These are phyloP conservation scores for Hydraecia micacea DNA, from an alignment of 2,888 invertebrate genomes.

Conservation along the genomic window DNA sequence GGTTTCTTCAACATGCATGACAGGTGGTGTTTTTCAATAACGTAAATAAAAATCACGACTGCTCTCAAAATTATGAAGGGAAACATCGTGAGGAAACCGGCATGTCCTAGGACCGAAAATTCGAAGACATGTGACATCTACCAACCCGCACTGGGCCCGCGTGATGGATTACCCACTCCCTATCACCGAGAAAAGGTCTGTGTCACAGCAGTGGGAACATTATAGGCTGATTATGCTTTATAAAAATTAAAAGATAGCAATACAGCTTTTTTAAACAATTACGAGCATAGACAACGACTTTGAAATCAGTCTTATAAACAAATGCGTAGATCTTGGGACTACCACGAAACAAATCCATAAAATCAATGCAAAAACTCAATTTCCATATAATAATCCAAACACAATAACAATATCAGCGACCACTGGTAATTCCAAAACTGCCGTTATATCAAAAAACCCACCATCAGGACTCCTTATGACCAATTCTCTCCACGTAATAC, in stretches of 20 bases:
- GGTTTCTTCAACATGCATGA: not conserved
- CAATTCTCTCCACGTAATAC: constrained; percentile 79
- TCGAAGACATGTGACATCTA: not conserved
- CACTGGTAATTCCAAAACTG: constrained; percentile 56
- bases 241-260: not conserved
- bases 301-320: not conserved
- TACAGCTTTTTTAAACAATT: not conserved
- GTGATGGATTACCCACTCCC: not conserved
- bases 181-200: not conserved
- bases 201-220: not conserved
- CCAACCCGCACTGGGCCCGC: not conserved
- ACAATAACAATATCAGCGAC: constrained; percentile 32
- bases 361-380: not conserved
- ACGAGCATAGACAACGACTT: not conserved
- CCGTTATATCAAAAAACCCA: constrained; percentile 68
- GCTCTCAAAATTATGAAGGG: not conserved
- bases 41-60: not conserved
- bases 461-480: constrained; percentile 41
- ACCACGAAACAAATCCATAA: not conserved
- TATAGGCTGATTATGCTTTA: not conserved
- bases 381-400: constrained; percentile 8
- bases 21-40: not conserved
- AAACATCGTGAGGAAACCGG: not conserved
- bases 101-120: not conserved
- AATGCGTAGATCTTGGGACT: not conserved